Evolutionary conservation across 1,140 invertebrate genomes (phyloP), one percentile per base, ranked within the genome.

Genomic region (silkworm (Bombyx mori)): DNA sequence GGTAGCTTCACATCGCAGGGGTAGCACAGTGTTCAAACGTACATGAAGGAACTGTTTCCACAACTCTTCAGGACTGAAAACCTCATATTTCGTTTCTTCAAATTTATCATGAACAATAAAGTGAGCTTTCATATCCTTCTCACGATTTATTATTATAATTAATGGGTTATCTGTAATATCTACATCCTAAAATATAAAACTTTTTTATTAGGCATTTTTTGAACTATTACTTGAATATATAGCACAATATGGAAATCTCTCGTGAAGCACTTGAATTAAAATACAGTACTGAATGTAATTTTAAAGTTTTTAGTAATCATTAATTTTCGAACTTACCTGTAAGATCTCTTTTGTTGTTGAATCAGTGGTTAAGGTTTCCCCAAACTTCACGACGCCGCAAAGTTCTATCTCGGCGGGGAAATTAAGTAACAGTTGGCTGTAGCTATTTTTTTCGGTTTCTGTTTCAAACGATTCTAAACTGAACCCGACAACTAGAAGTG

Each of bases 161-260:
- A 94, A 86, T 42, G 92, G 93, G 85, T 94, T 94, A 73, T 94
- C 93, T 52, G 93, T 94, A 57, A 94, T 91, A 78, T 94, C 92
- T 64, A 94, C 91, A 74, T 92, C 90, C 89, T 92, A 68, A 63
- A 89, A 82, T 57, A 56, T 22, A 44, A 60, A 57, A 8, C 26
- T 3, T 46, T 1, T 45, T 42, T 18, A 26, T 61, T 43, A 45
- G 44, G 43, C 12, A 22, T 52, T 12, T 10, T 10, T 47, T 47
- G 12, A 18, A 18, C 12, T 18, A 18, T 18, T 18, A 18, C 12
- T 18, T 18, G 12, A 18, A 18, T 18, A 18, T 18, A 18, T 18
- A 18, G 12, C 0, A 35, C 26, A 35, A 35, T 35, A 35, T 35
- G 4, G 2, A 35, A 35, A 35, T 35, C 4, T 35, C 26, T 3